Evolutionary conservation across 2,113 vertebrate genomes (phyloP), one percentile per base, ranked within the genome.

Genomic region (Lates calcarifer): DNA sequence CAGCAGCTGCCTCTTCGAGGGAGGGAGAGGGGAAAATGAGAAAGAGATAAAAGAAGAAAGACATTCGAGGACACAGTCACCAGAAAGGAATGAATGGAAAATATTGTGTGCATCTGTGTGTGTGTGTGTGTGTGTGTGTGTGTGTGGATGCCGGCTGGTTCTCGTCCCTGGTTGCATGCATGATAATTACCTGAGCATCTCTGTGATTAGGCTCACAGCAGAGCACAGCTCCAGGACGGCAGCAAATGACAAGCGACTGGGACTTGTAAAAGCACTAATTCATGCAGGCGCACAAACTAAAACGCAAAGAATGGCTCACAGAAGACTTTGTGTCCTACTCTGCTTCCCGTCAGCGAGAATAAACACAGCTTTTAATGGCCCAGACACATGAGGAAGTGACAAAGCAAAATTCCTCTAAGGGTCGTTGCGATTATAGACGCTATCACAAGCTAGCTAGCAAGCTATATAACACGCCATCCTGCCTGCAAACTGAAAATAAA

Each of bases 181-280:
- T 73, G 76, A 79, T 90, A 86, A 90, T 83, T 82, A 85, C 73
- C 74, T 37, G 37, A 71, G 69, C 69, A 57, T 81, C 75, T 79
- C 61, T 87, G 66, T 82, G 82, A 83, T 86, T 79, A 86, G 61
- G 37, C 83, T 35, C 58, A 55, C 75, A 74, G 69, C 77, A 57
- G 73, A 69, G 82, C 71, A 20, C 20, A 65, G 57, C 24, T 10
- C 45, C 65, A 43, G 31, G 55, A 76, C 55, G 57, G 74, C 62
- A 67, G 56, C 72, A 61, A 64, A 74, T 53, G 74, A 76, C 74
- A 57, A 33, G 76, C 28, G 18, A 58, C 79, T 62, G 82, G 79
- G 77, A 67, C 45, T 66, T 28, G 61, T 73, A 85, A 69, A 79
- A 77, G 55, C 51, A 56, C 64, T 14, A 56, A 81, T 61, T 29